Percentiles rank a stretch among this genome's conserved stretches.
Evolutionary conservation across 2,113 vertebrate species (phyloP).

Genomic region (Mus pahari): DNA sequence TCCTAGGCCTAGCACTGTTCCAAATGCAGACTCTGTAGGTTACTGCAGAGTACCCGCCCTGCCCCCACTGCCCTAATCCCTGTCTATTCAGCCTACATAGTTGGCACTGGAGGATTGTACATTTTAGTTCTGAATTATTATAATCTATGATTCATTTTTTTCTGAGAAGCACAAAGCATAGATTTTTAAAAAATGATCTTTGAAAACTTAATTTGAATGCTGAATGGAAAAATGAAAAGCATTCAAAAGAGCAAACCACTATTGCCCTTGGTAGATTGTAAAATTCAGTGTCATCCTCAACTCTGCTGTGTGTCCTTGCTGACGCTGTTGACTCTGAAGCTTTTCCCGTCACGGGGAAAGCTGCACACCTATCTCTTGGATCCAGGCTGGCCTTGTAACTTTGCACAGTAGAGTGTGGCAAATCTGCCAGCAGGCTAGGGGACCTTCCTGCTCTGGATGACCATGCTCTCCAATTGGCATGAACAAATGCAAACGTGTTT

Average conservation of each 20-base stretch:
- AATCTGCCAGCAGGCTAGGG: not conserved
- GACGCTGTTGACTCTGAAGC: not conserved
- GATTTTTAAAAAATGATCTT: slow-evolving; percentile 14
- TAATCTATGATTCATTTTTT: slow-evolving; percentile 3
- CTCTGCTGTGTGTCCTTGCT: not conserved
- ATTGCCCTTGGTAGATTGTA: not conserved
- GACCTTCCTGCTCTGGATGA: not conserved
- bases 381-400: not conserved
- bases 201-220: slow-evolving; percentile 53
- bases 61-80: not conserved
- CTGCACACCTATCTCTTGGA: not conserved
- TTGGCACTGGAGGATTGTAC: not conserved
- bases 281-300: not conserved
- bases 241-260: slow-evolving; percentile 1
- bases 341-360: not conserved
- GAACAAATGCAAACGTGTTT: not conserved
- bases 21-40: not conserved
- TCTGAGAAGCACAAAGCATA: slow-evolving; percentile 29
- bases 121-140: slow-evolving; percentile 44
- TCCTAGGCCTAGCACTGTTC: not conserved
- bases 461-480: not conserved
- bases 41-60: not conserved
- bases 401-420: not conserved
- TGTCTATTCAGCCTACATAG: not conserved
- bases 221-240: slow-evolving; percentile 45